Evolutionary conservation across 1,140 invertebrate species (phyloP), one percentile per base, ranked within the genome.

Genomic region (Drosophila simulans): DNA sequence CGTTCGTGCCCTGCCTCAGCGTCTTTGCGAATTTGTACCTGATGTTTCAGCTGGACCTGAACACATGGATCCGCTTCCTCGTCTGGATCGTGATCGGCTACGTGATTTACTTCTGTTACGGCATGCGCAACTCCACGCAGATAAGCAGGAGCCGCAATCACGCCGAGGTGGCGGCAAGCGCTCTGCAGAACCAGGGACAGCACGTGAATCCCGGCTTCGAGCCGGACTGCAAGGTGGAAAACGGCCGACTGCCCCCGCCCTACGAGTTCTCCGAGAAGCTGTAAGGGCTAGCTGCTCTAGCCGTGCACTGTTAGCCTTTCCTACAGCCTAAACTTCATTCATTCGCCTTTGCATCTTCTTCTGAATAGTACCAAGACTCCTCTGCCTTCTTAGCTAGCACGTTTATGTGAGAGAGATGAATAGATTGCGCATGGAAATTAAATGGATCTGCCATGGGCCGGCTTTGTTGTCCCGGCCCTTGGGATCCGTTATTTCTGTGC

Each of bases 11-110:
- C 0, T 95, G 95, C 69, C 80, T 97, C 1, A 97, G 96, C 91
- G 95, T 98, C 59, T 95, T 97, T 48, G 95, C 97, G 70, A 98
- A 98, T 92, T 92, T 97, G 42, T 97, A 97, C 92, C 93, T 98
- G 27, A 98, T 98, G 96, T 94, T 97, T 76, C 96, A 97, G 92
- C 93, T 98, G 57, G 95, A 97, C 82, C 89, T 94, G 31, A 94
- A 95, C 71, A 98, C 97, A 2, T 98, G 97, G 97, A 94, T 97
- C 48, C 94, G 97, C 81, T 97, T 98, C 91, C 93, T 93, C 17
- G 93, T 97, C 35, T 98, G 97, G 97, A 94, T 98, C 88, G 77
- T 93, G n/a, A 93, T 96, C 37, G 96, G 96, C 94, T 94, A 94
- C 83, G 51, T 92, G 0, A 94, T 95, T 49, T 95, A 95, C 63